phyloP scores from a whole-genome alignment of 2,888 invertebrate species.

The Macrosoma leucophasiata region DNA sequence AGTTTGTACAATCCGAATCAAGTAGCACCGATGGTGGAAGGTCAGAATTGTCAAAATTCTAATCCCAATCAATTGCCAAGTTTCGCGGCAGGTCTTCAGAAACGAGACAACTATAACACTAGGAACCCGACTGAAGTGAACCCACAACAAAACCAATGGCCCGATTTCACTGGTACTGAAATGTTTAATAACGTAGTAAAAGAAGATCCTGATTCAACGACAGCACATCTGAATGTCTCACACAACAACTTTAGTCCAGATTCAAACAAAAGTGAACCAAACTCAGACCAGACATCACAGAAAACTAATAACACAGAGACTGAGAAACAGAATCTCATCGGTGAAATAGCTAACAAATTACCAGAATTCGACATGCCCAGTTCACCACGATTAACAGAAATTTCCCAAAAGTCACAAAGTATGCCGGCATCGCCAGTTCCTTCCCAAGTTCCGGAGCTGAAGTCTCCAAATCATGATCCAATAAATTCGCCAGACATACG shows the following conservation, averaged over 20 bases:
- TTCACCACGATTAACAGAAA: slow-evolving; percentile 62
- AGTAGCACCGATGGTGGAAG: slow-evolving; percentile 69
- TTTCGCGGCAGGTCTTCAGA: slow-evolving; percentile 58
- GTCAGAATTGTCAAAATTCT: slow-evolving; percentile 54
- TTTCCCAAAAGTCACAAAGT: slow-evolving; percentile 58
- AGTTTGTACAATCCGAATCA: slow-evolving; percentile 75
- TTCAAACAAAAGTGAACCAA: slow-evolving; percentile 69
- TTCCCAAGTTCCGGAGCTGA: slow-evolving; percentile 54
- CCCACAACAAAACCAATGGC: slow-evolving; percentile 56
- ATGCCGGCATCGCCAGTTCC: slow-evolving; percentile 59
- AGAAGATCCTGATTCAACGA: slow-evolving; percentile 86
- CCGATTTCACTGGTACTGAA: slow-evolving; percentile 60
- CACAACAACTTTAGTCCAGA: slow-evolving; percentile 71
- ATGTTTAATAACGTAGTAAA: slow-evolving; percentile 75
- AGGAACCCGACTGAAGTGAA: slow-evolving; percentile 36
- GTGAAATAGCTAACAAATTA: slow-evolving; percentile 50
- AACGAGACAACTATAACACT: slow-evolving; percentile 48
- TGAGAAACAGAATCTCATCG: slow-evolving; percentile 47
- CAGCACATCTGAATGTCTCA: slow-evolving; percentile 69
- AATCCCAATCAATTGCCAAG: slow-evolving; percentile 64
- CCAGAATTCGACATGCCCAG: slow-evolving; percentile 66
- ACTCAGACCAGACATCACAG: slow-evolving; percentile 47
- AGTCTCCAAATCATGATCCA: slow-evolving; percentile 54
- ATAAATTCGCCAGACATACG: slow-evolving; percentile 44
- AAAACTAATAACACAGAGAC: slow-evolving; percentile 42